Evolutionary conservation across 1,140 invertebrate genomes (phyloP).

Genomic region (Heliothis virescens): DNA sequence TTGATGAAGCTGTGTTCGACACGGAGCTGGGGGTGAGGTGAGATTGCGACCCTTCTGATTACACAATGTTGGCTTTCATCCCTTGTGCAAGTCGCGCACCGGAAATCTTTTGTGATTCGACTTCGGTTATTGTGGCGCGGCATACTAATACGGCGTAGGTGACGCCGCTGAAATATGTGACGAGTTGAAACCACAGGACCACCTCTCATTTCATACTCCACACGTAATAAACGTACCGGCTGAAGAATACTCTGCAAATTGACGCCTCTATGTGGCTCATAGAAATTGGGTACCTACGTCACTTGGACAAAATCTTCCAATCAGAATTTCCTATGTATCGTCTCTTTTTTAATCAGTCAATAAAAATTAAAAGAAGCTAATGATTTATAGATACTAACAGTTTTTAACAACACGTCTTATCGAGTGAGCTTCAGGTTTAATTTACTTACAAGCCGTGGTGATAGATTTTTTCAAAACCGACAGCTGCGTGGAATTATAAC

Average conservation of each 20-base stretch:
- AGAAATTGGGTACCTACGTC: too few relatives aligned
- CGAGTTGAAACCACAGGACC: constrained; percentile 59
- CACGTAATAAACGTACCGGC: constrained; percentile 42
- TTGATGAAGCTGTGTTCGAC: constrained; percentile 83
- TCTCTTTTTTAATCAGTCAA: too few relatives aligned
- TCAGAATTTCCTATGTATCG: too few relatives aligned
- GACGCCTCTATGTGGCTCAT: not conserved
- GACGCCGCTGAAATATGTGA: constrained; percentile 73
- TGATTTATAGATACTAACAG: too few relatives aligned
- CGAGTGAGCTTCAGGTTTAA: too few relatives aligned
- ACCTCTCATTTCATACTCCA: constrained; percentile 55
- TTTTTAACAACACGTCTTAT: too few relatives aligned
- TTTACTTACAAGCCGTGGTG: too few relatives aligned
- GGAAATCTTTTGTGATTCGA: constrained; percentile 86
- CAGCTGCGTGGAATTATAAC: too few relatives aligned
- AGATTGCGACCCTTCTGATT: constrained; percentile 85
- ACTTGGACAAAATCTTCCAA: too few relatives aligned
- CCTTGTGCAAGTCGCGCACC: constrained; percentile 83
- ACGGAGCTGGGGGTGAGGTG: constrained; percentile 72
- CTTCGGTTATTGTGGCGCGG: constrained; percentile 83
- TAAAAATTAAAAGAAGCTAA: too few relatives aligned
- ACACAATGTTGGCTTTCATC: constrained; percentile 85
- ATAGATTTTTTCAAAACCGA: too few relatives aligned
- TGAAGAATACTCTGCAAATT: constrained; percentile 43
- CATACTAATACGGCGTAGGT: constrained; percentile 83